Evolutionary conservation across 2,113 vertebrate species (phyloP), one percentile per base, ranked within the genome.

Genomic region (Menidia beryllina): DNA sequence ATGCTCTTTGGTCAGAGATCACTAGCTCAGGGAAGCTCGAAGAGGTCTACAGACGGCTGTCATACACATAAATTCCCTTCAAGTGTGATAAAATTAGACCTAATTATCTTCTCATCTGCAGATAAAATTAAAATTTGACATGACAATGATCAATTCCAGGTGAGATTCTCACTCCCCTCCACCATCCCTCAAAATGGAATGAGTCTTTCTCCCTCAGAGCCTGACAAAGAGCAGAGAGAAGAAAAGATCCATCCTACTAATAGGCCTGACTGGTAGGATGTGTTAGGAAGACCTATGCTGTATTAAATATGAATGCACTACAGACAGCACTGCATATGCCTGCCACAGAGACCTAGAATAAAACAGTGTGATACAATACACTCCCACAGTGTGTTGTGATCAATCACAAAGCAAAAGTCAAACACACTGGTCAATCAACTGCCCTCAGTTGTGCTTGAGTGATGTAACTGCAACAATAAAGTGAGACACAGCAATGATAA

Each of bases 241-340:
- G 72, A 83, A 59, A 61, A 83, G 82, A 88, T 86, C 71, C 75
- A 86, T 88, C 82, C 82, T 70, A 3, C 80, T 89, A 90, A 90
- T 90, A 88, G 83, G 76, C 67, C 69, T 84, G 86, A 77, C 85
- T 85, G 72, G 47, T 79, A 69, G 75, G 83, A 85, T 81, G 86
- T 90, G 86, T 87, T 86, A 77, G 83, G 75, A 79, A 86, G 87
- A 86, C 77, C 73, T 80, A 72, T 85, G 84, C 66, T 51, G 27
- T 83, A 90, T 91, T 88, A 91, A 91, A 89, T 90, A 90, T 91
- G 82, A 87, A 91, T 89, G 90, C 48, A 36, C 21, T 68, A 59
- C 61, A 82, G 74, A 69, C 77, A 69, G 75, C 56, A 57, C 20
- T 64, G 69, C 51, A 67, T 69, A 50, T 34, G 51, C 27, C 63